Percentiles rank a stretch among this genome's conserved stretches.
Conservation (phyloP, 2,888 invertebrate species). For the Nipponacmea schrenckii region DNA sequence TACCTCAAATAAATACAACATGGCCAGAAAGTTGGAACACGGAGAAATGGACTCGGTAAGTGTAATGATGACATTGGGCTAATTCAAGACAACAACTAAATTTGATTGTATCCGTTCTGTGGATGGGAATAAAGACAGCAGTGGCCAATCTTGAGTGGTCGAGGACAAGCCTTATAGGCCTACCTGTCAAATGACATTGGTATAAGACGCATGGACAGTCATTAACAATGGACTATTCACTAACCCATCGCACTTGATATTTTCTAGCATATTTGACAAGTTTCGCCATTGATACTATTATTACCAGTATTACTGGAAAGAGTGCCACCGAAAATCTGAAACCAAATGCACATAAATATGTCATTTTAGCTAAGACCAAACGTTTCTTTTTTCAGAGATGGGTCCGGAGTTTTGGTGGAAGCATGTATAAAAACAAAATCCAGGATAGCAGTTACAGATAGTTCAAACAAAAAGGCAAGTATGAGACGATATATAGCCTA, state of each 20-base stretch:
- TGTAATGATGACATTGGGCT: background rate
- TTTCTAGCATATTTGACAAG: too few species aligned
- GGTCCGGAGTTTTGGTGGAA: constrained; percentile 47
- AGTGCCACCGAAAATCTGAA: too few species aligned
- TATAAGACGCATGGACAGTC: too few species aligned
- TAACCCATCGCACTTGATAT: too few species aligned
- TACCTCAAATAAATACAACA: constrained; percentile 34
- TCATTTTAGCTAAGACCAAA: too few species aligned
- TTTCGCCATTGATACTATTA: too few species aligned
- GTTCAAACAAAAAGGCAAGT: constrained; percentile 35
- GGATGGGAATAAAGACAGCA: constrained; percentile 9
- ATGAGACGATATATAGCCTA: background rate
- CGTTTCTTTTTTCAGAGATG: constrained; percentile 34
- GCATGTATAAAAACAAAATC: constrained; percentile 43
- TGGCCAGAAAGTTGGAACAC: constrained; percentile 24
- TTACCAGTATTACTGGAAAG: too few species aligned
- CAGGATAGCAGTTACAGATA: constrained; percentile 38
- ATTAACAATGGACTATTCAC: too few species aligned
- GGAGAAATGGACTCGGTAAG: constrained; percentile 23
- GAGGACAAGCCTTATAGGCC: constrained; percentile 20
- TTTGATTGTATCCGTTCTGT: background rate
- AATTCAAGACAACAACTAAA: background rate
- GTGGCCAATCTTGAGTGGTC: constrained; percentile 11
- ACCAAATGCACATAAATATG: too few species aligned
- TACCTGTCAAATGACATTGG: too few species aligned